phyloP scores from a whole-genome alignment of 2,797 vertebrate species.

The Anguilla marmorata region DNA sequence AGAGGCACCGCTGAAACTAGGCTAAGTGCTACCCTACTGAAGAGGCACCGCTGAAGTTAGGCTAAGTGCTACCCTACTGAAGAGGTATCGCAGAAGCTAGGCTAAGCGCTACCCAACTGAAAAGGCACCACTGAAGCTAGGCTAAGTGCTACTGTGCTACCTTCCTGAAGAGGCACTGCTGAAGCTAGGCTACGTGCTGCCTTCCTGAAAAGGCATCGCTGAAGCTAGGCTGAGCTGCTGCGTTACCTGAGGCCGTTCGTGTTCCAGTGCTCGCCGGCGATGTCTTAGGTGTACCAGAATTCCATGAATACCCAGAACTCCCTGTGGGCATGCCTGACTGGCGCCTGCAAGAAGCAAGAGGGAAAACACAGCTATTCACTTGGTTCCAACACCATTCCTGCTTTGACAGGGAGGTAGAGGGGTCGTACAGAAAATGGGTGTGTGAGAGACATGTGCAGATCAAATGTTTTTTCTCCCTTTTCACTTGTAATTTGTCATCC shows the following conservation, averaged over 20 bases:
- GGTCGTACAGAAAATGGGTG: too few species aligned
- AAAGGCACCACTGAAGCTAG: background rate
- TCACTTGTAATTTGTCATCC: background rate
- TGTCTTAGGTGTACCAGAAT: conserved; percentile 31
- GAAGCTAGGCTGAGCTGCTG: background rate
- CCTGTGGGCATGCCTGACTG: conserved; percentile 44
- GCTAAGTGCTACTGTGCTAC: background rate
- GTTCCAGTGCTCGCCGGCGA: conserved; percentile 59
- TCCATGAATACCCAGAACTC: conserved; percentile 16
- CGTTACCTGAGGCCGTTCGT: conserved; percentile 69
- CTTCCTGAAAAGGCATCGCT: background rate
- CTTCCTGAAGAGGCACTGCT: background rate
- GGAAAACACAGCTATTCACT: conserved; percentile 18
- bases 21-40: background rate
- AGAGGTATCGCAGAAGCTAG: background rate
- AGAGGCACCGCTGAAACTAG: background rate
- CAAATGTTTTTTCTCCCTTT: too few species aligned
- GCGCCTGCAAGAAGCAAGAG: conserved; percentile 52
- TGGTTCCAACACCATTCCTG: background rate
- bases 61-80: background rate
- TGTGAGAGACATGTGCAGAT: background rate
- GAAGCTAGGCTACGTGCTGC: background rate
- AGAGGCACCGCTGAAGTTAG: background rate
- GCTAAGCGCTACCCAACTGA: background rate
- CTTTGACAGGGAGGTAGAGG: background rate